phyloP scores from a whole-genome alignment of 2,888 invertebrate genomes.

The Euclidia mi region DNA sequence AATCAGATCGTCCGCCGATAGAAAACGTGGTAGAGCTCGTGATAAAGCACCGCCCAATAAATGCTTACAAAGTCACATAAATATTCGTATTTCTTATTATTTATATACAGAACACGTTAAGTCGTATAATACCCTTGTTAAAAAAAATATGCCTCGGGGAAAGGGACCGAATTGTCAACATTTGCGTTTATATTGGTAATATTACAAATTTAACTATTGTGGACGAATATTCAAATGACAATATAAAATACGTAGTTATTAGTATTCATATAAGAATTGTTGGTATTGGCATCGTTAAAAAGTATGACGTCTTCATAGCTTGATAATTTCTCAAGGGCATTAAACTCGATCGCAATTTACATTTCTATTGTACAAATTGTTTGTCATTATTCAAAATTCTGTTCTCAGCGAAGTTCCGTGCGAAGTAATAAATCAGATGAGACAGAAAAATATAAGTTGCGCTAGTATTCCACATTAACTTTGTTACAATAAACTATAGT shows the following conservation, averaged over 20 bases:
- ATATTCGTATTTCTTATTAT: constrained; percentile 59
- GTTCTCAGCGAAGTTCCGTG: too few relatives aligned
- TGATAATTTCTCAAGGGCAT: constrained; percentile 12
- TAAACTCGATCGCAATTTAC: constrained; percentile 18
- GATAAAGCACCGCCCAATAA: constrained; percentile 55
- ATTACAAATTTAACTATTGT: constrained; percentile 56
- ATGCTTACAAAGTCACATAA: constrained; percentile 64
- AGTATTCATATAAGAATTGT: constrained; percentile 13
- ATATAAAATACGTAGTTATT: constrained; percentile 28
- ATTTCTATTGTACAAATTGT: constrained; percentile 19
- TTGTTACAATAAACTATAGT: too few relatives aligned
- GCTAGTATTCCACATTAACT: too few relatives aligned
- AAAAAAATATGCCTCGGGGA: constrained; percentile 61
- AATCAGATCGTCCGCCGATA: constrained; percentile 49
- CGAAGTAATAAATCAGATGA: too few relatives aligned
- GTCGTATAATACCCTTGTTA: constrained; percentile 66
- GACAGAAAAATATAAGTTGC: too few relatives aligned
- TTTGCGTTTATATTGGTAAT: constrained; percentile 60
- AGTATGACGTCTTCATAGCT: too few relatives aligned
- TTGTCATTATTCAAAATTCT: too few relatives aligned
- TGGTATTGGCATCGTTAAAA: too few relatives aligned
- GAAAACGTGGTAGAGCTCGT: constrained; percentile 25
- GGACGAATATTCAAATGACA: constrained; percentile 25
- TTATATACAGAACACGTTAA: constrained; percentile 60
- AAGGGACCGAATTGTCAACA: constrained; percentile 60